These are phyloP conservation scores for Pyrocoelia pectoralis DNA, from an alignment of 2,888 invertebrate genomes.

Conservation along the genomic window DNA sequence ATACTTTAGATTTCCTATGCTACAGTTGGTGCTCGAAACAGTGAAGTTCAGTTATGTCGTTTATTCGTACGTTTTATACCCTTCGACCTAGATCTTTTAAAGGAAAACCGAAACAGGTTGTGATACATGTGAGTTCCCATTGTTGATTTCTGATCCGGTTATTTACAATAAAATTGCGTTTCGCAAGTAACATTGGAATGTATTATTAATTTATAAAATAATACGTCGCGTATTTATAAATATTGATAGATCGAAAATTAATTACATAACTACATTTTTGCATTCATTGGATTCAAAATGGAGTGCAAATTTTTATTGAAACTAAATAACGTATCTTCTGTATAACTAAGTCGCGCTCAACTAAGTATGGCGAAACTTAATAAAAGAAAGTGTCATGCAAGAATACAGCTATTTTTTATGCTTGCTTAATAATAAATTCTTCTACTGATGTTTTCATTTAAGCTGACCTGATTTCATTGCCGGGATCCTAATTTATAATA, in stretches of 20 bases:
- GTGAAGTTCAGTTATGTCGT: constrained; percentile 15
- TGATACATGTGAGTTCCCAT: constrained; percentile 11
- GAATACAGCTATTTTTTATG: constrained; percentile 31
- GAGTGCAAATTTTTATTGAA: background rate
- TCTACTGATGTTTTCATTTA: constrained; percentile 14
- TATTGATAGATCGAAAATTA: background rate
- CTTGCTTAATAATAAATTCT: constrained; percentile 18
- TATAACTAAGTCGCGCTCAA: constrained; percentile 26
- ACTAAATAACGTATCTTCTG: background rate
- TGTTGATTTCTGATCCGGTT: background rate
- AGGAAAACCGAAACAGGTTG: constrained; percentile 17
- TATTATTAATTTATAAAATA: background rate
- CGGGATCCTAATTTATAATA: background rate
- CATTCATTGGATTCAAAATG: background rate
- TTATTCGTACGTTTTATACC: constrained; percentile 22
- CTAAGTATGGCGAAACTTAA: constrained; percentile 32
- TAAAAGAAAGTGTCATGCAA: constrained; percentile 30
- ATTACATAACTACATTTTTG: background rate
- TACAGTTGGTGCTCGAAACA: constrained; percentile 8
- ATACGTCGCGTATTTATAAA: background rate
- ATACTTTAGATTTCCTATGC: constrained; percentile 6
- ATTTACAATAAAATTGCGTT: background rate
- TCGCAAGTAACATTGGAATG: no score
- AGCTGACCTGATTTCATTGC: constrained; percentile 21
- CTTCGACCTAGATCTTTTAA: constrained; percentile 13